Base-by-base conservation (phyloP, 2,113 vertebrate species). In the Garra rufa region DNA sequence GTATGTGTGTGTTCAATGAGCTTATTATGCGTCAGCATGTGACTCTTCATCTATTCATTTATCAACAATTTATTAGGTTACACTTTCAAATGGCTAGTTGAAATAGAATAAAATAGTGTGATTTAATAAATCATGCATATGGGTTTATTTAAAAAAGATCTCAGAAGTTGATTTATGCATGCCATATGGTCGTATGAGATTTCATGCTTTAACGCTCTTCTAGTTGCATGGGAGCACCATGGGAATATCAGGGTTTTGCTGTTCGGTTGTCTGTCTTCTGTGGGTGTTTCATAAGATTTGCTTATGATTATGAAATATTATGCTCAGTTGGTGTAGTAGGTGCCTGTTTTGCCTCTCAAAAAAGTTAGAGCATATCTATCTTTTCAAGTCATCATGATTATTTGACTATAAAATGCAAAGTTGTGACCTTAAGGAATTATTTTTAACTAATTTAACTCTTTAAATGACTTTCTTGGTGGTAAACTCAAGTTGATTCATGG, bases 151-250 rank as follows among this genome's bases (percentile, higher is more conserved):
- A 73, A 69, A 50, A 21, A 76, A n/a, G 10, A 57, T 21, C 11
- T 26, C n/a, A 10, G n/a, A 63, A 61, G 28, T 78, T 41, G 7
- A 61, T 63, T 78, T 63, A 21, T 38, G 6, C 34, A 26, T 28
- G 38, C 55, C 76, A 61, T 61, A 44, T 61, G 76, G 76, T 77
- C 50, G 6, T n/a, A 28, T 78, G 76, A 17, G 76, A 78, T 78
- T 43, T 44, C 55, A 78, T 78, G 76, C 76, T 61, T 61, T 63
- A 78, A 43, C 44, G 55, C 55, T 78, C 76, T 59, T 57, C 75
- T 61, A n/a, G 38, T 26, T 78, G 55, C 34, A 59, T 61, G 55
- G 38, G 76, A 44, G 76, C 9, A 78, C 61, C n/a, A 44, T 63
- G 38, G 55, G 34, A 63, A 59, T 17, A 59, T 77, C 30, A 77